Percentiles rank a stretch among this genome's conserved stretches.
Evolutionary conservation across 1,140 invertebrate genomes (phyloP).

Genomic region (Acyrthosiphon pisum): DNA sequence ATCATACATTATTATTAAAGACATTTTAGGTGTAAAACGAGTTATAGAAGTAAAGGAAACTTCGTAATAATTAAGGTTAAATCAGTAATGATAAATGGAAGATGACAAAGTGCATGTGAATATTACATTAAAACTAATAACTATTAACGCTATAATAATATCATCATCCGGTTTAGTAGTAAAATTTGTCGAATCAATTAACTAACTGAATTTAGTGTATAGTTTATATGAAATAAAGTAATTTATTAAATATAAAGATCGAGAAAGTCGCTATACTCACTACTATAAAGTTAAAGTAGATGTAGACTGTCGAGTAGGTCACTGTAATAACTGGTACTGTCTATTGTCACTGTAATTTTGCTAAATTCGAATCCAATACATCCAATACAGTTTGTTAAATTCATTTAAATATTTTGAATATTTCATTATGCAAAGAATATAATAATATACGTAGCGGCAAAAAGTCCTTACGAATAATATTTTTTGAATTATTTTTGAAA

Average conservation of each 20-base stretch:
- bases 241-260: neutral
- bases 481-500: too few species aligned
- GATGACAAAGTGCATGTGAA: constrained; percentile 4
- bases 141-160: constrained; percentile 12
- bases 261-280: neutral
- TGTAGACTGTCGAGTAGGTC: neutral
- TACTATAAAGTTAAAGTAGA: neutral
- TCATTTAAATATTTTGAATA: too few species aligned
- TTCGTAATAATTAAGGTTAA: neutral
- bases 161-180: constrained; percentile 12
- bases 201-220: neutral
- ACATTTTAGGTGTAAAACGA: constrained; percentile 9
- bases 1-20: constrained; percentile 17
- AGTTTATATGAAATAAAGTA: neutral
- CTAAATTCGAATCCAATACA: too few species aligned
- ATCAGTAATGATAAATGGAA: constrained; percentile 32
- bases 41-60: neutral
- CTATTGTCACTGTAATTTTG: too few species aligned
- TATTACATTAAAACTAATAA: constrained; percentile 34
- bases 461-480: too few species aligned
- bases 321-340: too few species aligned
- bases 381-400: too few species aligned
- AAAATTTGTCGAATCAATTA: neutral
- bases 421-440: too few species aligned
- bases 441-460: too few species aligned